Evolutionary conservation across 2,888 invertebrate genomes (phyloP), one percentile per base, ranked within the genome.

Genomic region (Empis stercorea): DNA sequence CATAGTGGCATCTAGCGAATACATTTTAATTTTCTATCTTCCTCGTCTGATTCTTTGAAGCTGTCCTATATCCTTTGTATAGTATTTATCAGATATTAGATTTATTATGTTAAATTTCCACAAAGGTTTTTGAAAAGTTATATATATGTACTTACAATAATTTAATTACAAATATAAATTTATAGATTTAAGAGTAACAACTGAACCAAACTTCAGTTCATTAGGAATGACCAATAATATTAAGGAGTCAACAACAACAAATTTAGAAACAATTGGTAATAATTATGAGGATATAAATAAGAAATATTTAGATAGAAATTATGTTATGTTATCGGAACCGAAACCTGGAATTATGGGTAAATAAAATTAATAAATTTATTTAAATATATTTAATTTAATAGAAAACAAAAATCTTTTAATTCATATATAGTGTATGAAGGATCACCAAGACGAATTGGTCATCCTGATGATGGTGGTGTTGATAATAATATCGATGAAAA

Each of bases 401-500:
- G 9, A 27, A 27, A 27, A 7, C 9, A 2, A 7, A 27, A n/a
- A 34, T 34, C 13, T 34, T 13, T 34, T 10, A 10, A 16, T 37
- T 4, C 11, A 10, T 40, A 40, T 58, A 84, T 85, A 48, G 87
- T 91, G 65, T 92, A 91, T 62, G 88, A 89, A 57, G 89, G 87
- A 39, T 89, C 89, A 45, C 91, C 91, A 32, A 73, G 88, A 56
- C 76, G 89, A 59, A 89, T 89, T 64, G 89, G 87, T 9, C 75
- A 81, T 16, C 53, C 53, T 41, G 55, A 56, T 41, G 56, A 52
- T 13, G 55, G 55, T 30, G 49, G 48, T 45, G 42, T 42, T 17
- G 40, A 40, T 40, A 20, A 40, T 23, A 40, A 34, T 34, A 34
- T 34, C 4, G 13, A 13, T 7, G 34, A 34, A 7, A 27, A 40